Percentiles rank a stretch among this genome's conserved stretches.
Evolutionary conservation across 64 coral and sea anemone species (phyloP).

Genomic region (Exaiptasia diaphana): DNA sequence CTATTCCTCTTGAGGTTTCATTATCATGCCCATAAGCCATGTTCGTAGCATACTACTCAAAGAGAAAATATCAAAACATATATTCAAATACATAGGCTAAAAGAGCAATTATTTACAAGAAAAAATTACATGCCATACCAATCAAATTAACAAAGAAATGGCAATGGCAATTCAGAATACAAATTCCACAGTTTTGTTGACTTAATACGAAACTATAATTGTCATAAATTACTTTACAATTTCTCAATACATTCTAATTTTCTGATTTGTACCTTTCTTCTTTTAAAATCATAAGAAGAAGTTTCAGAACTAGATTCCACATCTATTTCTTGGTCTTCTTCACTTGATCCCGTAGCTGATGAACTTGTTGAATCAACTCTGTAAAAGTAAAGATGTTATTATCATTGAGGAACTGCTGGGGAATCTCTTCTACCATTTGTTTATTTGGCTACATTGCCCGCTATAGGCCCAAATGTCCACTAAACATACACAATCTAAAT

Average conservation of each 20-base stretch:
- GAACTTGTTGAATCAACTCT: constrained; percentile 62
- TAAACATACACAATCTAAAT: background rate
- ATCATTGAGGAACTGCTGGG: background rate
- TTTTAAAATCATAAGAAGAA: constrained; percentile 46
- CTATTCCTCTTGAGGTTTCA: too few relatives aligned
- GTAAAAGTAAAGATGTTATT: background rate
- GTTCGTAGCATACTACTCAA: too few relatives aligned
- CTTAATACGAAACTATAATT: too few relatives aligned
- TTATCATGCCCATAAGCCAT: too few relatives aligned
- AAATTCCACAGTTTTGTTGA: too few relatives aligned
- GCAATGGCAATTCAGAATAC: too few relatives aligned
- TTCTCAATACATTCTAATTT: background rate
- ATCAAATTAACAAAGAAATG: too few relatives aligned
- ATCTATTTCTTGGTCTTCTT: constrained; percentile 72
- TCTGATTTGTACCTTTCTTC: constrained; percentile 43
- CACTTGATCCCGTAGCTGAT: constrained; percentile 73
- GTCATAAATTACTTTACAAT: too few relatives aligned
- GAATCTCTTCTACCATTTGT: background rate
- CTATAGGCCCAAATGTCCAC: background rate
- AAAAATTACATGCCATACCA: too few relatives aligned
- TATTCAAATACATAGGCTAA: too few relatives aligned
- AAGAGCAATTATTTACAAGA: too few relatives aligned
- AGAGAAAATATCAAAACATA: too few relatives aligned
- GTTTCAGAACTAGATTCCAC: constrained; percentile 38
- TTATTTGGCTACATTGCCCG: background rate